These are phyloP conservation scores for Macrotus californicus DNA, from an alignment of 2,113 vertebrate species.

Conservation along the genomic window DNA sequence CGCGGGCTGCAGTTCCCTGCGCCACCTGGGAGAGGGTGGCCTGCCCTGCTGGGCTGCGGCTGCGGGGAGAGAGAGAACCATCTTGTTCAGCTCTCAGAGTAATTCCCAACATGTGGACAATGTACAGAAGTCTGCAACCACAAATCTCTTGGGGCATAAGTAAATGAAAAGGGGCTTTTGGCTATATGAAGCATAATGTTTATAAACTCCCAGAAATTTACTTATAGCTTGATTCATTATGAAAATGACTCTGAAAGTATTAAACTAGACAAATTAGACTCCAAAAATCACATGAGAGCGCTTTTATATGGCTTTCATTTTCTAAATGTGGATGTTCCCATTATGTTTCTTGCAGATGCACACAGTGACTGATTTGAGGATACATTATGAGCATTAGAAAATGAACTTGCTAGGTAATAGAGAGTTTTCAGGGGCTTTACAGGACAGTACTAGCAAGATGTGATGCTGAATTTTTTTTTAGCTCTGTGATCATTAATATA, in stretches of 20 bases:
- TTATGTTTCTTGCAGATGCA: background rate
- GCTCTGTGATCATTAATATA: background rate
- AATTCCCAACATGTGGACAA: constrained; percentile 30
- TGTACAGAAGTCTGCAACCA: constrained; percentile 38
- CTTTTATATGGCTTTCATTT: constrained; percentile 1
- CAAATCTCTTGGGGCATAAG: constrained; percentile 50
- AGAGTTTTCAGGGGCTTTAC: background rate
- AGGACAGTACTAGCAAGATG: background rate
- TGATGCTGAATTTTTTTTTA: background rate
- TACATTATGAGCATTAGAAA: background rate
- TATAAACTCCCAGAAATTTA: constrained; percentile 26
- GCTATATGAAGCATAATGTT: constrained; percentile 61
- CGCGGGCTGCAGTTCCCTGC: background rate
- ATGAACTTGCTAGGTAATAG: background rate
- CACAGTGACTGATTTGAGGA: background rate
- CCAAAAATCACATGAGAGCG: background rate
- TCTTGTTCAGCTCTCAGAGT: background rate
- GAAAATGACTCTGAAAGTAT: background rate
- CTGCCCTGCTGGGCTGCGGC: background rate
- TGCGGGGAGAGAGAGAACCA: background rate
- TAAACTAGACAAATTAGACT: background rate
- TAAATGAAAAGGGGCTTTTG: constrained; percentile 55
- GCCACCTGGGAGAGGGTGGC: accelerated
- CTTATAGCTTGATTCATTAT: background rate
- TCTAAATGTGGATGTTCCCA: background rate